A percentile compares a stretch with the other conserved stretches of the same genome.
Evolutionary conservation across 1,140 invertebrate genomes (phyloP).

Genomic region (Drosophila suzukii): DNA sequence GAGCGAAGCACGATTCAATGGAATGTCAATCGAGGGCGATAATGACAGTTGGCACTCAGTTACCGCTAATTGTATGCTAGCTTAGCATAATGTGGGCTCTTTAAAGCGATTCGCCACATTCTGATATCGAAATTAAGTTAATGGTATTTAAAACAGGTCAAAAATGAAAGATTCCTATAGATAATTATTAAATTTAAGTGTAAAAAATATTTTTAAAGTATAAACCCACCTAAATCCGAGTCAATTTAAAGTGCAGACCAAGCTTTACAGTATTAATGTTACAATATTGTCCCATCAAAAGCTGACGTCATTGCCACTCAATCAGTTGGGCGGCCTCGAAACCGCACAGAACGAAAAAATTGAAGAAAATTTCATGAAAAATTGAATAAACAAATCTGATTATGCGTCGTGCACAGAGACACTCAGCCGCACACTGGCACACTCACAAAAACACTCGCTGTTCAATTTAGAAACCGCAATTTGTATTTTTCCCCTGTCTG

Average conservation of each 20-base stretch:
- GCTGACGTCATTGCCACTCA: constrained; percentile 30
- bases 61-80: constrained; percentile 7
- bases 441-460: constrained; percentile 26
- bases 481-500: constrained; percentile 58
- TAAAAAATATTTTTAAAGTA: too few relatives aligned
- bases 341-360: constrained; percentile 37
- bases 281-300: constrained; percentile 14
- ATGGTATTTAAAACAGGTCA: background rate
- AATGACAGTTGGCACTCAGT: constrained; percentile 28
- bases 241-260: background rate
- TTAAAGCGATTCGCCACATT: background rate
- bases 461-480: constrained; percentile 79
- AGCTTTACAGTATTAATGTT: constrained; percentile 7
- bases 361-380: constrained; percentile 45
- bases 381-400: constrained; percentile 75
- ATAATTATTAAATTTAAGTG: background rate
- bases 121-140: background rate
- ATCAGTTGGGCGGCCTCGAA: constrained; percentile 35
- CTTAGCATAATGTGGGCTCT: background rate
- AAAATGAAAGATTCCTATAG: background rate
- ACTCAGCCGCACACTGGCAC: constrained; percentile 13
- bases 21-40: constrained; percentile 29
- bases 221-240: background rate
- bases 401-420: constrained; percentile 58
- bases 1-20: constrained; percentile 21